These are phyloP conservation scores for Lasioglossum morio DNA, from an alignment of 2,888 invertebrate genomes.

Conservation along the genomic window DNA sequence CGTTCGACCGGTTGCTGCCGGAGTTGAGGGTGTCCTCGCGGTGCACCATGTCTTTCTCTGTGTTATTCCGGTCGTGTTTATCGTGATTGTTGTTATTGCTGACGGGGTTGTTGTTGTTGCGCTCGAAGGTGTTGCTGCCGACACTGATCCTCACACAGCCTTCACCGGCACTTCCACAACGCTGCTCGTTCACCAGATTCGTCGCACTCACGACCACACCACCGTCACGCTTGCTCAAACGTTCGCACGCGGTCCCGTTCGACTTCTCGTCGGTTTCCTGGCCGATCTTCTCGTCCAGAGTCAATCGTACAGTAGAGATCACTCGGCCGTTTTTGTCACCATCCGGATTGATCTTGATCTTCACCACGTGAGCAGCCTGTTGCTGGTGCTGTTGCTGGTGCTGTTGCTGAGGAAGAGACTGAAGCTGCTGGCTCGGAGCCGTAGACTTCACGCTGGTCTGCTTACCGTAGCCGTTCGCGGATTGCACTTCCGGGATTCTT, in stretches of 20 bases:
- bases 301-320: slow-evolving; percentile 78
- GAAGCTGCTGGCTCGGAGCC: slow-evolving; percentile 51
- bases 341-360: slow-evolving; percentile 89
- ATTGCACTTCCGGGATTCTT: slow-evolving; percentile 79
- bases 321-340: slow-evolving; percentile 84
- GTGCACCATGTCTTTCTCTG: slow-evolving; percentile 82
- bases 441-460: slow-evolving; percentile 64
- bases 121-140: slow-evolving; percentile 71
- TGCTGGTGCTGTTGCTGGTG: slow-evolving; percentile 68
- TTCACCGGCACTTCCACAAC: slow-evolving; percentile 76
- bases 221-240: slow-evolving; percentile 67
- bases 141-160: slow-evolving; percentile 88
- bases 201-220: slow-evolving; percentile 73
- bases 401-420: slow-evolving; percentile 58
- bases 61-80: slow-evolving; percentile 36
- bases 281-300: slow-evolving; percentile 70
- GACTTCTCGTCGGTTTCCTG: slow-evolving; percentile 54
- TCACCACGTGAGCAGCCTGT: slow-evolving; percentile 87
- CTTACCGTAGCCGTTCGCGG: slow-evolving; percentile 75
- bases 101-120: slow-evolving; percentile 42
- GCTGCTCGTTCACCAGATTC: slow-evolving; percentile 71
- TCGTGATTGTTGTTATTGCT: slow-evolving; percentile 56
- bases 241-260: slow-evolving; percentile 65
- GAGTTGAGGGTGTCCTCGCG: slow-evolving; percentile 77
- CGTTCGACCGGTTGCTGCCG: slow-evolving; percentile 71